Evolutionary conservation across 2,888 invertebrate species (phyloP).

Genomic region (Temnothorax unifasciatus): DNA sequence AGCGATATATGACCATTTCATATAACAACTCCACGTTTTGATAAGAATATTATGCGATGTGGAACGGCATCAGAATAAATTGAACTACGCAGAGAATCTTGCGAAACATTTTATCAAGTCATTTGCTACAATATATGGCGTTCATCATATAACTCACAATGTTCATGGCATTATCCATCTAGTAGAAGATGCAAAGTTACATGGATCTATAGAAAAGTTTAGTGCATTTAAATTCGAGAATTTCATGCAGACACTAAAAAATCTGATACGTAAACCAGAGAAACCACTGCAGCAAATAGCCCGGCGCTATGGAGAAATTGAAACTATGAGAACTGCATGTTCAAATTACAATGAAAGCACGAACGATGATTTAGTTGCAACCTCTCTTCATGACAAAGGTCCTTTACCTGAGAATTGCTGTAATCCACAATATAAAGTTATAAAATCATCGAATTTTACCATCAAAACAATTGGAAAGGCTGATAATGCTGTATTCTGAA

Average conservation of each 20-base stretch:
- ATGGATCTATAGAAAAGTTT: slow-evolving; percentile 2
- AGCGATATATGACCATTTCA: background rate
- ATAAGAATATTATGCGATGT: background rate
- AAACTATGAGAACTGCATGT: background rate
- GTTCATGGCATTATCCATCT: background rate
- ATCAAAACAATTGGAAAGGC: background rate
- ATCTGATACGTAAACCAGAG: slow-evolving; percentile 1
- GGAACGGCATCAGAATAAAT: background rate
- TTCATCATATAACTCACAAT: background rate
- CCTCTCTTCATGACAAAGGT: background rate
- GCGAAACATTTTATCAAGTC: background rate
- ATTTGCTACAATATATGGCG: background rate
- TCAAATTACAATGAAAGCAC: background rate
- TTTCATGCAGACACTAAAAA: background rate
- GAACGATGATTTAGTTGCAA: background rate
- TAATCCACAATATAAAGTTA: background rate
- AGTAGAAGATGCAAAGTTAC: background rate
- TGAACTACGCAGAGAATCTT: background rate
- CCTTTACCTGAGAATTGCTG: background rate
- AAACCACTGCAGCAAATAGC: slow-evolving; percentile 7
- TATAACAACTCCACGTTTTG: background rate
- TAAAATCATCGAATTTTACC: background rate
- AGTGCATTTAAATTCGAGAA: background rate
- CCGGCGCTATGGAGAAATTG: background rate
- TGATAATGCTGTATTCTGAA: slow-evolving; percentile 1